Evolutionary conservation across 2,888 invertebrate genomes (phyloP), one percentile per base, ranked within the genome.

Genomic region (Protonemura montana): DNA sequence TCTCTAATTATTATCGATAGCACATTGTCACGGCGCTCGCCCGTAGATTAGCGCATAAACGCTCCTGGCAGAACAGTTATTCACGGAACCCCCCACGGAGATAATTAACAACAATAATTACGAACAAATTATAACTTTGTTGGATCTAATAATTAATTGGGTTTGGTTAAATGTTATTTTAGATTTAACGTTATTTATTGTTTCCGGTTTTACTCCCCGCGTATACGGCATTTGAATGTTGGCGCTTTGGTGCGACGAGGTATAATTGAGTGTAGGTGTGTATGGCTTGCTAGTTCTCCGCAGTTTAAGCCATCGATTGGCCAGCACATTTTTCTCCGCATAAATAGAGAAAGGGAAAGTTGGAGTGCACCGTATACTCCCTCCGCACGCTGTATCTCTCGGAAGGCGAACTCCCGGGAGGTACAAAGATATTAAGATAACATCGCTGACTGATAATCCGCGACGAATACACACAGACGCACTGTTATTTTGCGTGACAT

Each of bases 61-160:
- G 28, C 78, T 26, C 78, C 35, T 41, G 82, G n/a, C 82, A 29
- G 82, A 41, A 82, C 41, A 21, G 82, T 82, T 82, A 41, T 35
- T 82, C 42, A 82, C 13, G 30, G 16, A 41, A 41, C 84, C 26
- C 84, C 84, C 29, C 76, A 26, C 13, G 76, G 84, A 29, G 26
- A 42, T 84, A 42, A 84, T 84, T 84, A 84, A 42, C 84, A 84
- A 84, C 84, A 84, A 84, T 84, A 84, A 84, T 84, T 30, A 84
- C 76, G 59, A 76, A 29, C 76, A 84, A 76, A 28, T 84, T 84
- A 84, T 84, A 84, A 84, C 84, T 84, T 84, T 84, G 84, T 26
- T 28, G 82, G 35, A n/a, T 16, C 35, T 42, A 35, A n/a, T 82
- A 82, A 82, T 82, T 82, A 82, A 82, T 82, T 82, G 82, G 82